phyloP scores from a whole-genome alignment of 2,113 vertebrate species.

The Lampris incognitus region DNA sequence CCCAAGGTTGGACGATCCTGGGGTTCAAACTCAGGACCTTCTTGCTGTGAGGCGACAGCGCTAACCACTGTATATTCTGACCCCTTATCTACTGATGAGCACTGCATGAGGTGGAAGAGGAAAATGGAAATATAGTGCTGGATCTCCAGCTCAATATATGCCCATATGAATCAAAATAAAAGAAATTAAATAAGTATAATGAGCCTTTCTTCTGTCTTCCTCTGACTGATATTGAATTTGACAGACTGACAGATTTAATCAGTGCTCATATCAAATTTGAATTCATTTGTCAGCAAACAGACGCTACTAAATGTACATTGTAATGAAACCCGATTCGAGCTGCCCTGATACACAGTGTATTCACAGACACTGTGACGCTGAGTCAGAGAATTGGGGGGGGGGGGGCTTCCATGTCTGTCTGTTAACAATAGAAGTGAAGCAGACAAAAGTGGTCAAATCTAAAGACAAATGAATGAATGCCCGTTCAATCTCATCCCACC shows the following conservation, averaged over 20 bases:
- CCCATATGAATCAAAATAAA: conserved; percentile 10
- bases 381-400: neutral
- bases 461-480: neutral
- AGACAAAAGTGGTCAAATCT: too few species aligned
- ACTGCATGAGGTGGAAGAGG: neutral
- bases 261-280: conserved; percentile 16
- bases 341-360: neutral
- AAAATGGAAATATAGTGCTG: neutral
- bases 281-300: neutral
- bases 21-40: too few species aligned
- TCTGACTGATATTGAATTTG: conserved; percentile 1
- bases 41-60: too few species aligned
- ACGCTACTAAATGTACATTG: conserved; percentile 10
- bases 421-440: neutral
- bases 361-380: neutral
- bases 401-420: neutral
- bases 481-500: too few species aligned
- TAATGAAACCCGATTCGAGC: conserved; percentile 13
- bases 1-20: too few species aligned
- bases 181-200: neutral
- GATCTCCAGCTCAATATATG: neutral
- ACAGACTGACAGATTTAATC: conserved; percentile 11
- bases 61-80: too few species aligned
- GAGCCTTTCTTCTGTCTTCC: neutral
- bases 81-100: too few species aligned